phyloP scores from a whole-genome alignment of 1,140 invertebrate species.

The Propsilocerus akamusi region DNA sequence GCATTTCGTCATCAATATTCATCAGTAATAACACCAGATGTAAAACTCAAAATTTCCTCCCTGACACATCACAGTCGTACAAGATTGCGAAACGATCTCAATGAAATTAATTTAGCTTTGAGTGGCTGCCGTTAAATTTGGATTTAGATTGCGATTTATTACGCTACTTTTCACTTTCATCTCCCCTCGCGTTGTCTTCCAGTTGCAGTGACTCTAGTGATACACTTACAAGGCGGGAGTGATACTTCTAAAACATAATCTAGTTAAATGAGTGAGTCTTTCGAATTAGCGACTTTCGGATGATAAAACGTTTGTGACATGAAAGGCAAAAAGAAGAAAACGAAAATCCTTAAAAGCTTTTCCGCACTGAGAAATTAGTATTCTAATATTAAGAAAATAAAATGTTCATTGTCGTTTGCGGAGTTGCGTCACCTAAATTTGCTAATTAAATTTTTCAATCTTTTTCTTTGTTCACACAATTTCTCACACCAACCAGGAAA shows the following conservation, averaged over 20 bases:
- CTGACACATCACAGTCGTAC: not conserved
- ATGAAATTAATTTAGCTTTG: constrained; percentile 2
- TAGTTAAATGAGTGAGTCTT: not conserved
- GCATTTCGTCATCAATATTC: constrained; percentile 1
- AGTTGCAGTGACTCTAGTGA: not conserved
- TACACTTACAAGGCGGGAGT: not conserved
- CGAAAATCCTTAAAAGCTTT: not conserved
- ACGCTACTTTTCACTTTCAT: not conserved
- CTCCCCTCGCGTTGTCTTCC: not conserved
- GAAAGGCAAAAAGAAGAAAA: too few species aligned
- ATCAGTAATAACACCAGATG: not conserved
- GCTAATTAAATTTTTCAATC: too few species aligned
- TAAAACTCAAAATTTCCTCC: not conserved
- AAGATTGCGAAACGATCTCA: constrained; percentile 2
- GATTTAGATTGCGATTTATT: not conserved
- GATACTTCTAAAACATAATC: too few species aligned
- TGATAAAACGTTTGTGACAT: not conserved
- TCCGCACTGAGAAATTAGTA: too few species aligned
- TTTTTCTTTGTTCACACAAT: too few species aligned
- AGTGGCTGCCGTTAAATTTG: constrained; percentile 1
- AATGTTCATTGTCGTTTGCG: too few species aligned
- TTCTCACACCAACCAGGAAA: too few species aligned
- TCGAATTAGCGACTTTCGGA: not conserved
- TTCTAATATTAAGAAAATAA: too few species aligned
- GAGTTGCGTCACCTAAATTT: too few species aligned